Conservation (phyloP, 2,888 invertebrate species). For the Erannis defoliaria region DNA sequence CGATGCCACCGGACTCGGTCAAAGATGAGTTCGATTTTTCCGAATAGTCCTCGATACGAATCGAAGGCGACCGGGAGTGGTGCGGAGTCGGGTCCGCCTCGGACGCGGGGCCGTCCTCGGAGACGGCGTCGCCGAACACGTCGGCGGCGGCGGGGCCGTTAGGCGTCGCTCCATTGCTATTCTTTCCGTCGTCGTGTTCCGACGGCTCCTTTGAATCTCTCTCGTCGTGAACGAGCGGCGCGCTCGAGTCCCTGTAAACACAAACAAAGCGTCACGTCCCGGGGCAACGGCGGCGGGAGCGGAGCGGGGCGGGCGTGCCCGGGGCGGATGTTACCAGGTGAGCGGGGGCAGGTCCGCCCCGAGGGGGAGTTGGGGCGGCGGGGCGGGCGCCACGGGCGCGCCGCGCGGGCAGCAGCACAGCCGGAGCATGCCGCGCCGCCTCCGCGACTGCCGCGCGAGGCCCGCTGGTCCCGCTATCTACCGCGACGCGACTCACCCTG, state of each 20-base stretch:
- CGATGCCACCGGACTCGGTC: constrained; percentile 36
- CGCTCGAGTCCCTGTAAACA: constrained; percentile 77
- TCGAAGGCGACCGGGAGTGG: constrained; percentile 66
- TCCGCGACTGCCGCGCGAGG: constrained; percentile 70
- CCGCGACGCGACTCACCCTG: constrained; percentile 31
- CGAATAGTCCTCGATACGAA: constrained; percentile 72
- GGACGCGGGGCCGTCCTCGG: constrained; percentile 28
- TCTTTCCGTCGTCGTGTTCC: constrained; percentile 13
- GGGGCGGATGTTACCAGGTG: constrained; percentile 68
- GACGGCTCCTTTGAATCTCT: constrained; percentile 33
- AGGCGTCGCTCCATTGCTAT: background rate
- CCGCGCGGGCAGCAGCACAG: constrained; percentile 67
- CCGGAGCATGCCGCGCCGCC: constrained; percentile 76
- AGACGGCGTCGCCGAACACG: constrained; percentile 48
- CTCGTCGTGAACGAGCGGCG: constrained; percentile 61
- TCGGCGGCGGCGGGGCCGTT: constrained; percentile 60
- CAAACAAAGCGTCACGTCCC: constrained; percentile 43
- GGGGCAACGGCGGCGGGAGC: constrained; percentile 24
- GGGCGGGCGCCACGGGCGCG: constrained; percentile 65
- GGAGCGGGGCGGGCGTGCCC: constrained; percentile 32
- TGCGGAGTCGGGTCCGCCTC: constrained; percentile 23
- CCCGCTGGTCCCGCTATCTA: constrained; percentile 51
- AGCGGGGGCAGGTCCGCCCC: constrained; percentile 77
- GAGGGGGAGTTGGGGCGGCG: constrained; percentile 71
- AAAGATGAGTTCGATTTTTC: constrained; percentile 63